Evolutionary conservation across 2,113 vertebrate species (phyloP).

Genomic region (Xiphophorus maculatus): DNA sequence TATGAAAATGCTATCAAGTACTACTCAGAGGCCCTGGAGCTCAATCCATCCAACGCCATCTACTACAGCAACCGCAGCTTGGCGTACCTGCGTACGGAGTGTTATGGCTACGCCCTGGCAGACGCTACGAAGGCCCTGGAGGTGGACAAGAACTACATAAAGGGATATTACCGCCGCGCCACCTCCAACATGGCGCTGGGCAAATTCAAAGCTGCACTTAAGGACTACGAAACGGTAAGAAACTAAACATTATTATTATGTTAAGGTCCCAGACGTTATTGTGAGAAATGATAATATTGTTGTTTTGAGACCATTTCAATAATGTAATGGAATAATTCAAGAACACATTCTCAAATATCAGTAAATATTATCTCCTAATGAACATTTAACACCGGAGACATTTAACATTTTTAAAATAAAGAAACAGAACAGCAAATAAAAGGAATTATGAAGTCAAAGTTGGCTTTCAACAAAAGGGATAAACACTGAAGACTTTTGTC

Average conservation of each 20-base stretch:
- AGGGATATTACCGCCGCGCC: slow-evolving; percentile 93
- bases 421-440: no score
- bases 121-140: slow-evolving; percentile 91
- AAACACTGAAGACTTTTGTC: no score
- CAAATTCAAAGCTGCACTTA: slow-evolving; percentile 93
- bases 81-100: slow-evolving; percentile 95
- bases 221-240: slow-evolving; percentile 94
- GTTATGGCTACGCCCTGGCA: slow-evolving; percentile 92
- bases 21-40: slow-evolving; percentile 90
- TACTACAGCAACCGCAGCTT: slow-evolving; percentile 94
- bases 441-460: no score
- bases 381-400: no score
- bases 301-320: no score
- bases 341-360: no score
- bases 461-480: no score
- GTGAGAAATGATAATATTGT: no score
- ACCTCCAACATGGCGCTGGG: slow-evolving; percentile 97
- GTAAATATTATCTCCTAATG: no score
- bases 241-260: background rate
- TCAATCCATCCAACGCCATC: slow-evolving; percentile 89
- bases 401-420: no score
- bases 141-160: slow-evolving; percentile 92
- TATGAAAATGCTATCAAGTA: slow-evolving; percentile 93
- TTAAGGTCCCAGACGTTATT: no score
- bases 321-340: no score